A percentile compares a stretch with the other conserved stretches of the same genome.
Evolutionary conservation across 2,113 vertebrate species (phyloP).

Genomic region (Prinia subflava): DNA sequence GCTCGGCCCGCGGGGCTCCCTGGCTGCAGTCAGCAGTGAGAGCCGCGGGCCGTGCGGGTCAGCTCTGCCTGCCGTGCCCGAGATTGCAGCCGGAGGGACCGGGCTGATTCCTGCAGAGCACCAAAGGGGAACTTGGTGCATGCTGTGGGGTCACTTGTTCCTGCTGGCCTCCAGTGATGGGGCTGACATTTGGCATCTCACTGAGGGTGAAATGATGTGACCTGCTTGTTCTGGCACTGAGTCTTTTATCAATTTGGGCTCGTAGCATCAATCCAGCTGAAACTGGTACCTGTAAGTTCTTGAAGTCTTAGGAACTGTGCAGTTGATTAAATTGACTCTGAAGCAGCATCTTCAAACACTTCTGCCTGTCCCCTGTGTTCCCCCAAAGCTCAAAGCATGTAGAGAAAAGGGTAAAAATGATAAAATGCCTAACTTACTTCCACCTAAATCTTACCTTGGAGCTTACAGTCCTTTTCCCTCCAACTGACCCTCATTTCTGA

Average conservation of each 20-base stretch:
- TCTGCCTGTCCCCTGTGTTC: not conserved
- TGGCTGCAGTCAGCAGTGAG: not conserved
- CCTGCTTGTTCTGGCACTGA: not conserved
- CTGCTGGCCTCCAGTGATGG: not conserved
- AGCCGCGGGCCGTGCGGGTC: not conserved
- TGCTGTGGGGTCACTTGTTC: accelerated
- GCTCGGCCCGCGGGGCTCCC: not conserved
- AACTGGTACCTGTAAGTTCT: not conserved
- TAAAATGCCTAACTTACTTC: not conserved
- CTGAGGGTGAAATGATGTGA: not conserved
- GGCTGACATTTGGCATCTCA: not conserved
- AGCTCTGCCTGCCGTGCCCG: not conserved
- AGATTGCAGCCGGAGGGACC: not conserved
- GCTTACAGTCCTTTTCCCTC: not conserved
- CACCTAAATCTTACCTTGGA: not conserved
- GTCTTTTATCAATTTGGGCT: not conserved
- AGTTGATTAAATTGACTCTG: constrained; percentile 3
- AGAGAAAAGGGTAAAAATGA: not conserved
- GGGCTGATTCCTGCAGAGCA: not conserved
- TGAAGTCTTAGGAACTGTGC: not conserved
- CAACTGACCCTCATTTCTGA: not conserved
- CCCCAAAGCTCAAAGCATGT: not conserved
- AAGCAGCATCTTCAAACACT: not conserved
- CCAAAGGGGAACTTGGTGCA: not conserved
- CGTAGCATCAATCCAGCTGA: not conserved